Evolutionary conservation across 2,797 vertebrate species (phyloP), one percentile per base, ranked within the genome.

Genomic region (Fringilla coelebs): DNA sequence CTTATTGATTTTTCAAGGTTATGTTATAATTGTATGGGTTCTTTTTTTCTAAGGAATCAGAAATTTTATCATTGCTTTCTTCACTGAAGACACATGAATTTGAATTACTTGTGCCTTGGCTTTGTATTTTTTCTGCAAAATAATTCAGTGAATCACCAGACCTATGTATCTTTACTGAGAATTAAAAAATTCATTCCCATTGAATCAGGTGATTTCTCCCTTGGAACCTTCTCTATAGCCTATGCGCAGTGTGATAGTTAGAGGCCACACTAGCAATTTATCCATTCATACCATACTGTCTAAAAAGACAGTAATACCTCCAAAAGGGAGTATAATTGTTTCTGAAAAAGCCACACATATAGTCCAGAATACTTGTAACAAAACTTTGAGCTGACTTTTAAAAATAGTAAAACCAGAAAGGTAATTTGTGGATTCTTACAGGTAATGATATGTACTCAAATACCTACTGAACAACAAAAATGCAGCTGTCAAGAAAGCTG

Each of bases 171-270:
- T 89, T 94, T 92, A 90, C 2, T 40, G 70, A 91, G 29, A 75
- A 55, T 34, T 43, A 6, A 58, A 84, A 81, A 51, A 84, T 60
- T 90, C 10, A 62, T 41, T 70, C 52, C 78, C 77, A 76, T 46
- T 94, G 62, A 86, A 82, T 88, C 82, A 89, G 62, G 38, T 41
- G 46, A 73, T 63, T 29, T 94, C 13, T 77, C 93, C 55, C 78
- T 31, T 57, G 41, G 62, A 40, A 85, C 52, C 21, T 95, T 94
- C 13, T 46, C 85, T 97, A 95, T 89, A 94, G 52, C 66, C 43
- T 82, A 70, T 26, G 32, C 13, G 43, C 24, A 49, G 40, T 80
- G 48, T 71, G n/a, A 67, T 57, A 76, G 52, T 77, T 41, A 57
- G 65, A 90, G 34, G 41, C 89, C 90, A 91, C 26, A 52, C 31